These are phyloP conservation scores for Zapus hudsonius DNA, from an alignment of 2,113 vertebrate species.

Conservation along the genomic window DNA sequence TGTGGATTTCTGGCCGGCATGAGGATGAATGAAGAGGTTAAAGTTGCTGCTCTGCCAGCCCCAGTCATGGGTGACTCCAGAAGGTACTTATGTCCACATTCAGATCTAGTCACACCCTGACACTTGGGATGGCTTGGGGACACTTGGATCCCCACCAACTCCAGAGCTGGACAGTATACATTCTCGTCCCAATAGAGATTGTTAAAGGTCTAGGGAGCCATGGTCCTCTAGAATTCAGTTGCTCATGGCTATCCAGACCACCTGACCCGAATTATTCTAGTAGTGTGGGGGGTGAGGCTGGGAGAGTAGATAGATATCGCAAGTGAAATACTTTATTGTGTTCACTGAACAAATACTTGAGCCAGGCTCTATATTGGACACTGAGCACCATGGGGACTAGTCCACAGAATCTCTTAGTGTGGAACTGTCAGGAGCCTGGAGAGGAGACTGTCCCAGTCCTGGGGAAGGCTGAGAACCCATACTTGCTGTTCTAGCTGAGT, in stretches of 20 bases:
- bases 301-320: not conserved
- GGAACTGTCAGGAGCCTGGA: not conserved
- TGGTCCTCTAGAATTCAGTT: not conserved
- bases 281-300: not conserved
- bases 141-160: not conserved
- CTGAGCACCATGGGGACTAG: not conserved
- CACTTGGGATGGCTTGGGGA: not conserved
- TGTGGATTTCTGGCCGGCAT: not conserved
- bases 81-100: conserved; percentile 29
- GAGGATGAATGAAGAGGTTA: not conserved
- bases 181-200: not conserved
- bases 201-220: not conserved
- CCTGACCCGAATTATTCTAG: not conserved
- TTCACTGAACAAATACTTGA: not conserved
- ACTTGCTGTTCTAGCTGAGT: not conserved
- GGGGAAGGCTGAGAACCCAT: not conserved
- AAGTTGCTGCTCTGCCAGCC: not conserved
- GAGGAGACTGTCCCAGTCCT: not conserved
- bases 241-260: not conserved
- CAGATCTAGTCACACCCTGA: not conserved
- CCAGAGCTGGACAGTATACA: not conserved
- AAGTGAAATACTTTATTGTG: not conserved
- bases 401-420: not conserved
- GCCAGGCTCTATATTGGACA: not conserved
- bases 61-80: not conserved